Evolutionary conservation across 1,140 invertebrate genomes (phyloP).

Genomic region (Lasioglossum albipes): DNA sequence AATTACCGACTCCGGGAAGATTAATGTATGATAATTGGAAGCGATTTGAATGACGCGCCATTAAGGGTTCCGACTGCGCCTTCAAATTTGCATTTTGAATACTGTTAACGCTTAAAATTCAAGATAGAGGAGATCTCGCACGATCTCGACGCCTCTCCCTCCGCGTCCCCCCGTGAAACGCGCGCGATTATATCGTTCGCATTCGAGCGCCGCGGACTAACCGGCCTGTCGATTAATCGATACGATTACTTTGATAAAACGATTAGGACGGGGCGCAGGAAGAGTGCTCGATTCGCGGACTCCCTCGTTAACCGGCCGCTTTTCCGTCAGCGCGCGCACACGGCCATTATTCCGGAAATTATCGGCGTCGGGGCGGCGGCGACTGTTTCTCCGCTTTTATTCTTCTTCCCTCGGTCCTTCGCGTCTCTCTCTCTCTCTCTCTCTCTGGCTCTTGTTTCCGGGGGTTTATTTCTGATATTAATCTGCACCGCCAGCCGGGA

Average conservation of each 20-base stretch:
- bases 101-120: slow-evolving; percentile 14
- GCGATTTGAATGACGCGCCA: slow-evolving; percentile 27
- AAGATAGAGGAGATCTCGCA: background rate
- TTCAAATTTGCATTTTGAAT: slow-evolving; percentile 29
- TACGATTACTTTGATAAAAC: slow-evolving; percentile 40
- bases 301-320: background rate
- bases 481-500: background rate
- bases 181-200: background rate
- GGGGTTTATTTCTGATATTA: background rate
- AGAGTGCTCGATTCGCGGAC: background rate
- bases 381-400: background rate
- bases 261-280: background rate
- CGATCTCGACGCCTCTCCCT: no score
- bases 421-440: background rate
- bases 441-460: no score
- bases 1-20: slow-evolving; percentile 17
- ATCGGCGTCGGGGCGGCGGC: background rate
- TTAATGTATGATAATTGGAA: slow-evolving; percentile 5
- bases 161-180: background rate
- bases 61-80: slow-evolving; percentile 20
- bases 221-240: slow-evolving; percentile 34
- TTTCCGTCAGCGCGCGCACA: background rate
- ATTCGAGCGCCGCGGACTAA: slow-evolving; percentile 11
- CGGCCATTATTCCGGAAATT: slow-evolving; percentile 32
- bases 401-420: background rate